Evolutionary conservation across 2,113 vertebrate species (phyloP).

Genomic region (Nycticryphes semicollaris): DNA sequence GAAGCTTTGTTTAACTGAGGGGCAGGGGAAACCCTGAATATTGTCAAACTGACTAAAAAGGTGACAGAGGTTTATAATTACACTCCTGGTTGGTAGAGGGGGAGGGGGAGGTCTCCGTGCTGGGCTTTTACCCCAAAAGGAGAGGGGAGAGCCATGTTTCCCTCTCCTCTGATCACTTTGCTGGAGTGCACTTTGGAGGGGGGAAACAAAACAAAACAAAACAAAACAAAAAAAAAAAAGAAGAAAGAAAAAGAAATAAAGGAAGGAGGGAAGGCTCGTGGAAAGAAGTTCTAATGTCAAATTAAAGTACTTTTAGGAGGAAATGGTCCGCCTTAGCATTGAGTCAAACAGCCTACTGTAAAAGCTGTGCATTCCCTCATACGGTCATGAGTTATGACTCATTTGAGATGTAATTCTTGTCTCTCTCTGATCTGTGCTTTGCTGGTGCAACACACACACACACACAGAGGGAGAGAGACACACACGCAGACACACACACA

Average conservation of each 20-base stretch:
- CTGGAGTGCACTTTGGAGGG: conserved; percentile 43
- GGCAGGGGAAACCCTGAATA: conserved; percentile 71
- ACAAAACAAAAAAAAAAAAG: too few species aligned
- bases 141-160: conserved; percentile 50
- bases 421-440: conserved; percentile 76
- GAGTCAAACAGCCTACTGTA: conserved; percentile 74
- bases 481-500: conserved; percentile 6
- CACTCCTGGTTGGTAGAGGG: conserved; percentile 61
- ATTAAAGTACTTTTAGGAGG: conserved; percentile 76
- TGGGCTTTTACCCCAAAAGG: conserved; percentile 57
- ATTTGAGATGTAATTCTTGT: conserved; percentile 83
- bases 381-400: conserved; percentile 83
- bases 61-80: conserved; percentile 76
- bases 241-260: not conserved
- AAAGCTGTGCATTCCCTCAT: conserved; percentile 77
- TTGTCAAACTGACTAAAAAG: conserved; percentile 70
- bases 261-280: not conserved
- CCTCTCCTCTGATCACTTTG: conserved; percentile 68
- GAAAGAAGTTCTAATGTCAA: conserved; percentile 65
- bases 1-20: conserved; percentile 64
- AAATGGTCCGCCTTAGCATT: conserved; percentile 73
- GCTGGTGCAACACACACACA: conserved; percentile 65
- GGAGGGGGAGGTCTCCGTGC: conserved; percentile 54
- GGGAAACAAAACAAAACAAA: too few species aligned
- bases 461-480: conserved; percentile 13